Conservation (phyloP, 2,888 invertebrate species). For the Ochropleura plecta region DNA sequence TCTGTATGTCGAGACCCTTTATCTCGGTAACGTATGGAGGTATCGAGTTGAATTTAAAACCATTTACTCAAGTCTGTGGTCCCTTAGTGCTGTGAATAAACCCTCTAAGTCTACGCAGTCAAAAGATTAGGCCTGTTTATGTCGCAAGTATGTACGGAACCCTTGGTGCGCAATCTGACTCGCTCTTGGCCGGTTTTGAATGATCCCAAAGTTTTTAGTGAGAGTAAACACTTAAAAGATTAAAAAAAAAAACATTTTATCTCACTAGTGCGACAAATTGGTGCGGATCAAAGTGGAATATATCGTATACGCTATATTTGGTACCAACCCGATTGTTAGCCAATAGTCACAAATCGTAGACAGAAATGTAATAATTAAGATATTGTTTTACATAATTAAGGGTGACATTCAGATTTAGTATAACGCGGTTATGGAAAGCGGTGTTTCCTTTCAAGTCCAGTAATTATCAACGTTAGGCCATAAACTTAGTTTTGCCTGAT, state of each 20-base stretch:
- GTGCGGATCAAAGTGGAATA: slow-evolving; percentile 2
- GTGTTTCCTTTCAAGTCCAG: slow-evolving; percentile 69
- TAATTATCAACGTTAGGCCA: slow-evolving; percentile 41
- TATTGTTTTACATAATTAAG: slow-evolving; percentile 80
- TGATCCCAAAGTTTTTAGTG: too few species aligned
- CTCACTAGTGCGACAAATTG: neutral
- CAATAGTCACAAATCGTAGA: slow-evolving; percentile 60
- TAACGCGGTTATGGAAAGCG: slow-evolving; percentile 72
- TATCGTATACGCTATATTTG: slow-evolving; percentile 60
- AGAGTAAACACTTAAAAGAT: too few species aligned
- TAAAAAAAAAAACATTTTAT: too few species aligned
- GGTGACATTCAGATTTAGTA: slow-evolving; percentile 75
- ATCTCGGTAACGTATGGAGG: too few species aligned
- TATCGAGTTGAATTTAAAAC: too few species aligned
- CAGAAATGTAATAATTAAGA: slow-evolving; percentile 81
- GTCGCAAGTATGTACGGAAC: too few species aligned
- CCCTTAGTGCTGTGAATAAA: too few species aligned
- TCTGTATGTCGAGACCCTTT: too few species aligned
- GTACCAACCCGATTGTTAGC: slow-evolving; percentile 56
- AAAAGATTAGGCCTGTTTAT: too few species aligned
- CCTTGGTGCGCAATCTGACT: too few species aligned
- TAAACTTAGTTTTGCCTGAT: slow-evolving; percentile 35
- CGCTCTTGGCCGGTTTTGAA: neutral
- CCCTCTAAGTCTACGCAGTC: too few species aligned
- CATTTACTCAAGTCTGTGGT: too few species aligned